phyloP scores from a whole-genome alignment of 2,888 invertebrate species.

The Chrysomela aeneicollis region DNA sequence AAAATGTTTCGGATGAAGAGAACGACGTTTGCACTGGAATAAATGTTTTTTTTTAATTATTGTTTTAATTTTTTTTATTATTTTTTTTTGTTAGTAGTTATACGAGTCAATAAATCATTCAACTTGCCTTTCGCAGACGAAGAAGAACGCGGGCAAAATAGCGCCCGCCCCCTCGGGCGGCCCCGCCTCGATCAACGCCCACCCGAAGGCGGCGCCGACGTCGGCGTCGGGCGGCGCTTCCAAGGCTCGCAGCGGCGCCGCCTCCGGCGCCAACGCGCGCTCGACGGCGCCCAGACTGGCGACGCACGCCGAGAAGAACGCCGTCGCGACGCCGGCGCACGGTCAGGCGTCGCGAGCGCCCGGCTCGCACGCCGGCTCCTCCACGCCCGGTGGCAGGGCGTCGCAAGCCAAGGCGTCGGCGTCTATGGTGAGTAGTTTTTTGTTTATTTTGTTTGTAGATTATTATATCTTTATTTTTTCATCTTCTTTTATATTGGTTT shows the following conservation, averaged over 20 bases:
- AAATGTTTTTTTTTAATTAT: too few relatives aligned
- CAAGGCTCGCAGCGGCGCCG: slow-evolving; percentile 53
- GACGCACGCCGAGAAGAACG: slow-evolving; percentile 65
- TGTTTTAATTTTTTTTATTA: too few relatives aligned
- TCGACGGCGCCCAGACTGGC: slow-evolving; percentile 65
- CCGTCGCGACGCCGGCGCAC: slow-evolving; percentile 51
- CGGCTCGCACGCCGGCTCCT: too few relatives aligned
- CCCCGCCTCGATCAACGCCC: slow-evolving; percentile 35
- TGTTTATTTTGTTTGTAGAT: not conserved
- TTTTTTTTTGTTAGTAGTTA: too few relatives aligned
- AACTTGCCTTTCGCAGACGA: slow-evolving; percentile 56
- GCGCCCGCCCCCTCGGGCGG: slow-evolving; percentile 37
- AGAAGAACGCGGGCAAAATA: slow-evolving; percentile 58
- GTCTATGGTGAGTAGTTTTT: not conserved
- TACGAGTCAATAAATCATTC: too few relatives aligned
- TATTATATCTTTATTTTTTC: too few relatives aligned
- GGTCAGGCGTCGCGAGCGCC: too few relatives aligned
- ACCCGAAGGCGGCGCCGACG: slow-evolving; percentile 48
- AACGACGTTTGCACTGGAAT: too few relatives aligned
- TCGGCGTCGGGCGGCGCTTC: slow-evolving; percentile 45
- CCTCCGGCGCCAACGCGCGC: slow-evolving; percentile 46
- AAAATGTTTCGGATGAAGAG: too few relatives aligned
- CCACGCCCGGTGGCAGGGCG: not conserved
- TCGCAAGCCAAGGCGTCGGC: not conserved
- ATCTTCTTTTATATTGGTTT: too few relatives aligned